Conservation (phyloP, 2,888 invertebrate species). For the Drosophila rubida region DNA sequence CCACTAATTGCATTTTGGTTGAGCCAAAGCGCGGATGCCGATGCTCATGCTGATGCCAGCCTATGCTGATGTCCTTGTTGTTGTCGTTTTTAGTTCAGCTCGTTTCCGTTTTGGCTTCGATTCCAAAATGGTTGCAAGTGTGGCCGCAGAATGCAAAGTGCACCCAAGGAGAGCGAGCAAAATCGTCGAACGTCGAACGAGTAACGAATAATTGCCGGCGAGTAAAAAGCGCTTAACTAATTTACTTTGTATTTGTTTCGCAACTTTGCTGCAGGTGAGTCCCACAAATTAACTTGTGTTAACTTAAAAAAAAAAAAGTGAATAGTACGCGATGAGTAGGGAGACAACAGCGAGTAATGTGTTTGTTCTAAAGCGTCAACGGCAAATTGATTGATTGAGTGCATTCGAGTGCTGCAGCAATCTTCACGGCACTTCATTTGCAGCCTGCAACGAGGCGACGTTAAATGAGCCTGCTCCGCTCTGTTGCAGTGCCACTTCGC, state of each 20-base stretch:
- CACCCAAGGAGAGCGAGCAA: background rate
- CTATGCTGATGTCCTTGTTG: background rate
- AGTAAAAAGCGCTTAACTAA: too few relatives aligned
- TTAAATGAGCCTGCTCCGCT: conserved; percentile 18
- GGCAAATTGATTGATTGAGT: conserved; percentile 41
- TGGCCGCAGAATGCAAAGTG: background rate
- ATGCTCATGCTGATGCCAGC: background rate
- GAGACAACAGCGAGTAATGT: conserved; percentile 26
- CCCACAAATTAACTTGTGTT: too few relatives aligned
- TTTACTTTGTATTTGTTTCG: too few relatives aligned
- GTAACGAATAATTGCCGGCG: background rate
- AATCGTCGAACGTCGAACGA: background rate
- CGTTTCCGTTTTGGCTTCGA: background rate
- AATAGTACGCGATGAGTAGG: too few relatives aligned
- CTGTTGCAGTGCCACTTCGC: too few relatives aligned
- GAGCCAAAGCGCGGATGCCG: conserved; percentile 32
- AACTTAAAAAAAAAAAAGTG: too few relatives aligned
- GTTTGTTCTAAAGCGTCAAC: too few relatives aligned
- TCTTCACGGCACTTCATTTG: conserved; percentile 24
- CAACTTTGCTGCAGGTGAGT: too few relatives aligned
- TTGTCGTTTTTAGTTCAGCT: background rate
- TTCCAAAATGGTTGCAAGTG: background rate
- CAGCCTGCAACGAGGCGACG: conserved; percentile 22
- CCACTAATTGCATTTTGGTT: conserved; percentile 78
- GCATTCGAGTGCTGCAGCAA: conserved; percentile 44